Conservation (phyloP, 2,888 invertebrate species). For the Teinopalpus imperialis region DNA sequence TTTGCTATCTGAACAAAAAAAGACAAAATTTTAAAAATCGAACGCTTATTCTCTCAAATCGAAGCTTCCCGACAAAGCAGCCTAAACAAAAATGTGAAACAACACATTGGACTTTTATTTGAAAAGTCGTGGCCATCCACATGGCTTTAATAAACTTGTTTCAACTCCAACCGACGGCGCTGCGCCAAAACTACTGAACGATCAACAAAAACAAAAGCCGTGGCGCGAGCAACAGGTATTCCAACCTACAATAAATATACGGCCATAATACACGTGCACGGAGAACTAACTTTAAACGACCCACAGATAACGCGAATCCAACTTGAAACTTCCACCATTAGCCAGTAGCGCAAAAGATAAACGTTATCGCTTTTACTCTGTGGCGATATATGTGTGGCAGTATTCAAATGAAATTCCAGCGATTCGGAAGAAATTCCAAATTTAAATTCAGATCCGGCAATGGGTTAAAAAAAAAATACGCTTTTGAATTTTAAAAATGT, state of each 20-base stretch:
- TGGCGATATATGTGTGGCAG: slow-evolving; percentile 27
- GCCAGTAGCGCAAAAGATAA: slow-evolving; percentile 22
- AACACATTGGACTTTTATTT: slow-evolving; percentile 21
- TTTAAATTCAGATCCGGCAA: slow-evolving; percentile 43
- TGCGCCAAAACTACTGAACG: slow-evolving; percentile 54
- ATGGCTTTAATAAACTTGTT: slow-evolving; percentile 35
- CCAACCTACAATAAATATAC: slow-evolving; percentile 28
- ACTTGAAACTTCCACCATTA: slow-evolving; percentile 20
- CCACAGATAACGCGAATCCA: slow-evolving; percentile 29
- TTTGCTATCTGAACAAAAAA: too few species aligned
- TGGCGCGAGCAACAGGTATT: slow-evolving; percentile 56
- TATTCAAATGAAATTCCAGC: slow-evolving; percentile 33
- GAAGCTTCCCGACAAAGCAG: slow-evolving; percentile 3
- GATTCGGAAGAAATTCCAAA: slow-evolving; percentile 38
- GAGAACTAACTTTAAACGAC: slow-evolving; percentile 25
- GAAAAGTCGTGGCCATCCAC: slow-evolving; percentile 23
- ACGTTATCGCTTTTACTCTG: slow-evolving; percentile 21
- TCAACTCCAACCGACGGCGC: slow-evolving; percentile 42
- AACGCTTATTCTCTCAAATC: slow-evolving; percentile 2
- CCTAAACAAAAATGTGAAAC: slow-evolving; percentile 13
- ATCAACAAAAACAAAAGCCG: slow-evolving; percentile 68
- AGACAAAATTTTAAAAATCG: slow-evolving; percentile 2
- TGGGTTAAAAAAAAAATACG: slow-evolving; percentile 30
- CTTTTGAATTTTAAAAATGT: slow-evolving; percentile 43
- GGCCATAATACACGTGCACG: slow-evolving; percentile 27